Evolutionary conservation across 2,888 invertebrate genomes (phyloP), one percentile per base, ranked within the genome.

Genomic region (Digitonthophagus gazella): DNA sequence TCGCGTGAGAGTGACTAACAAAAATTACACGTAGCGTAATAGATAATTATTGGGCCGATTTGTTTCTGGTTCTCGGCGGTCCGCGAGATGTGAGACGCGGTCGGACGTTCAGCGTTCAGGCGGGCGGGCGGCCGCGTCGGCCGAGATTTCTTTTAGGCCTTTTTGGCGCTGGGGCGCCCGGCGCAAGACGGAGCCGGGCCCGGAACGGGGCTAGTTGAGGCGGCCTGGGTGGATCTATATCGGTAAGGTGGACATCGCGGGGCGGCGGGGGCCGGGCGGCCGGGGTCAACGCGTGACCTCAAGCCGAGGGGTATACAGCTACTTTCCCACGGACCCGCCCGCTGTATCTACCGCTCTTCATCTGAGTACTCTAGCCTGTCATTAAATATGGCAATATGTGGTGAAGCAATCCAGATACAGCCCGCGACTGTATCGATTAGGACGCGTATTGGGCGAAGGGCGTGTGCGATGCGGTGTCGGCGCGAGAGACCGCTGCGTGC

Each of bases 311-410:
- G 82, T 82, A 82, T 82, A 80, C 82, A 80, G 82, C 82, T 81
- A 83, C 83, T 83, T 83, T 83, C 83, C 83, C 83, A 83, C 83
- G 83, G 81, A 81, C 79, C 82, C 82, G 82, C 82, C 82, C 82
- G 82, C 82, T 79, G 81, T 82, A 83, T 82, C 83, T 82, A 80
- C 80, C 82, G 82, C 82, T 82, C 82, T 82, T 82, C 82, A 83
- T 83, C 82, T 81, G 80, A 78, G 69, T 72, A 72, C 80, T 80
- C 80, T 79, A 80, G 83, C 78, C 82, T 82, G 82, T 83, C 82
- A 83, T 83, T 83, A 83, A 82, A 82, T 82, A 83, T 82, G 81
- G 82, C 83, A 83, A 82, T 82, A 81, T 82, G 80, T 82, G 79
- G 77, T 79, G 77, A 78, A 72, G 78, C 78, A 79, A 80, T 80